Evolutionary conservation across 2,888 invertebrate genomes (phyloP).

Genomic region (Smittia aterrima): DNA sequence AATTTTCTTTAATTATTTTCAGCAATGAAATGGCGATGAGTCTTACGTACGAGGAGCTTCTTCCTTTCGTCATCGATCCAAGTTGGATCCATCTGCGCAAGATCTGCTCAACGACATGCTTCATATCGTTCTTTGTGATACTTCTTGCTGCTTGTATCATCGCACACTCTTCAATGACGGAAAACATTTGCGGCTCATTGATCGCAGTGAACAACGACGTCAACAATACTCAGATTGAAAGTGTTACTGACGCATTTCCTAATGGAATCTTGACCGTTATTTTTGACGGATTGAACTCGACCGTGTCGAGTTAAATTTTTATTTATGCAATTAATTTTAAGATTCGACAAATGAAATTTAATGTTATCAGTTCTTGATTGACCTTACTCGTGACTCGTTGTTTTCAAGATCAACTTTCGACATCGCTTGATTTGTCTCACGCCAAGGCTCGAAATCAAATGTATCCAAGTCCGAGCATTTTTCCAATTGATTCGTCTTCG

Average conservation of each 20-base stretch:
- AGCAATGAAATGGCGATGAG: slow-evolving; percentile 36
- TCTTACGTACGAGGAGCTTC: slow-evolving; percentile 57
- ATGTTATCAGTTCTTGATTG: not conserved
- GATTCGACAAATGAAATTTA: no score
- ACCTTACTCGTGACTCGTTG: not conserved
- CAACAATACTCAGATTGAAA: not conserved
- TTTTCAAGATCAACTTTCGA: not conserved
- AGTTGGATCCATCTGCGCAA: slow-evolving; percentile 57
- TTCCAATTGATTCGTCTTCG: slow-evolving; percentile 60
- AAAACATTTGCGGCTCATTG: not conserved
- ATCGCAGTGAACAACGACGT: not conserved
- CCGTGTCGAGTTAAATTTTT: no score
- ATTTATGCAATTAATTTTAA: no score
- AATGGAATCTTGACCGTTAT: no score
- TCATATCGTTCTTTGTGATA: slow-evolving; percentile 55
- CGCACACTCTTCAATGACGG: slow-evolving; percentile 43
- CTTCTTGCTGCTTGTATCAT: slow-evolving; percentile 55
- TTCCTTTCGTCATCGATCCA: slow-evolving; percentile 53
- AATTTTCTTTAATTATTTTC: no score
- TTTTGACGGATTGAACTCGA: no score
- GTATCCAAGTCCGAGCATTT: slow-evolving; percentile 63
- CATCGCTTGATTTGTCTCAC: slow-evolving; percentile 45
- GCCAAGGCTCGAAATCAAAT: slow-evolving; percentile 62
- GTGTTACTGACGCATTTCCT: no score
- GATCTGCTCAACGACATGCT: slow-evolving; percentile 55